These are phyloP conservation scores for Odobenus rosmarus DNA, from an alignment of 2,113 vertebrate genomes.

Conservation along the genomic window DNA sequence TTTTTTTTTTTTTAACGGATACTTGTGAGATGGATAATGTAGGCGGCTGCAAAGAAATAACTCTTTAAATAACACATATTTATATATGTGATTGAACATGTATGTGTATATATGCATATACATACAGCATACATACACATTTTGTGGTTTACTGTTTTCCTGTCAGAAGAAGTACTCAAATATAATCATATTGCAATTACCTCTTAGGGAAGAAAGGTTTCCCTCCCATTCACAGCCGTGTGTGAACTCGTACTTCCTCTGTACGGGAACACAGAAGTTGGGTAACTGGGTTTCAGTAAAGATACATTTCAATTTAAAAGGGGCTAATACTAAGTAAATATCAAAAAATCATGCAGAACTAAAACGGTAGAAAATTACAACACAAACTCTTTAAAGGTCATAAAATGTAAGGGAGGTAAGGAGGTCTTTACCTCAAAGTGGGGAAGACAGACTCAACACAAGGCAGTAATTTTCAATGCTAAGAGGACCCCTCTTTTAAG, in stretches of 20 bases:
- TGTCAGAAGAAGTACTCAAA: conserved; percentile 11
- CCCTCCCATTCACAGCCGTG: background rate
- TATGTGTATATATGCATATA: background rate
- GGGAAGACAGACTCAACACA: background rate
- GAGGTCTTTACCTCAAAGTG: background rate
- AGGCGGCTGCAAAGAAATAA: background rate
- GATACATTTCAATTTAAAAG: background rate
- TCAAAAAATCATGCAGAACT: background rate
- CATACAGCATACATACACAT: background rate
- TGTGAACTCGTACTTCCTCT: background rate
- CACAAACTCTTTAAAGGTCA: background rate
- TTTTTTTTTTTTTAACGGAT: background rate
- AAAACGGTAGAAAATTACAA: background rate
- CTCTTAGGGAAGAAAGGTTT: background rate
- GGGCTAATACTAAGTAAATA: background rate
- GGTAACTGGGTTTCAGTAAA: background rate
- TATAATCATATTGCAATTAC: background rate
- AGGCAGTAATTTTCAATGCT: background rate
- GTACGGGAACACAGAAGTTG: background rate
- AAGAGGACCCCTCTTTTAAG: background rate
- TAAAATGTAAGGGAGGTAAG: background rate
- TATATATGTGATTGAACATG: background rate
- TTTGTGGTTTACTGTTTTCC: background rate
- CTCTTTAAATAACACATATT: background rate
- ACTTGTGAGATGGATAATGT: background rate